Base-by-base conservation (phyloP, 1,140 invertebrate species). In the Goniozus legneri region DNA sequence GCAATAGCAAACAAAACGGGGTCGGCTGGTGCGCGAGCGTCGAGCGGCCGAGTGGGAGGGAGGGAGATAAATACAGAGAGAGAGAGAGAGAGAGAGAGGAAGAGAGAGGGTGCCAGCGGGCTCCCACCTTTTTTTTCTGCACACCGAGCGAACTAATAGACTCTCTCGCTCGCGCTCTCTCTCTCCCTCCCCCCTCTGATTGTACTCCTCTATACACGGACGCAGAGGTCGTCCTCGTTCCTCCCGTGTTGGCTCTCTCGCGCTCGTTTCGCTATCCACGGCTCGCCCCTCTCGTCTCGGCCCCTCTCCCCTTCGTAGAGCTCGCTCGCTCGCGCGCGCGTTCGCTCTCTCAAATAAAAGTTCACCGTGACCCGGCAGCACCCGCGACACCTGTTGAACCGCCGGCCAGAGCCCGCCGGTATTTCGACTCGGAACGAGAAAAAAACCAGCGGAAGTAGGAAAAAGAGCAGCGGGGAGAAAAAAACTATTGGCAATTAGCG, bases 321-420 rank as follows among this genome's bases (percentile, higher is more conserved):
- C 22, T 49, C 46, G 36, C 55, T 64, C 58, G 41, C 61, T 59
- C 62, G 54, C 59, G 47, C n/a, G n/a, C n/a, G n/a, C n/a, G n/a
- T n/a, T n/a, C n/a, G n/a, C n/a, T n/a, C 59, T 58, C 62, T 62
- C 69, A 71, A 75, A 73, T 74, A 75, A 75, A 75, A 75, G 69
- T 75, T 72, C 67, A 60, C 69, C 65, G 55, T 65, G 63, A 69
- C 61, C 65, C 58, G 50, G 6, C 42, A 6, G 32, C 55, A 51
- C 56, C 59, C 59, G 52, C 64, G 71, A 75, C 70, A 73, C 73
- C 73, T 75, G 73, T 75, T 75, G 72, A 73, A 73, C 66, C 57
- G 45, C 54, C 62, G 54, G 50, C 58, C 57, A 59, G 50, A 50
- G 42, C 43, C n/a, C n/a, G n/a, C n/a, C 47, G 55, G 56, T 51